phyloP scores from a whole-genome alignment of 2,113 vertebrate genomes.

The Vimba vimba region DNA sequence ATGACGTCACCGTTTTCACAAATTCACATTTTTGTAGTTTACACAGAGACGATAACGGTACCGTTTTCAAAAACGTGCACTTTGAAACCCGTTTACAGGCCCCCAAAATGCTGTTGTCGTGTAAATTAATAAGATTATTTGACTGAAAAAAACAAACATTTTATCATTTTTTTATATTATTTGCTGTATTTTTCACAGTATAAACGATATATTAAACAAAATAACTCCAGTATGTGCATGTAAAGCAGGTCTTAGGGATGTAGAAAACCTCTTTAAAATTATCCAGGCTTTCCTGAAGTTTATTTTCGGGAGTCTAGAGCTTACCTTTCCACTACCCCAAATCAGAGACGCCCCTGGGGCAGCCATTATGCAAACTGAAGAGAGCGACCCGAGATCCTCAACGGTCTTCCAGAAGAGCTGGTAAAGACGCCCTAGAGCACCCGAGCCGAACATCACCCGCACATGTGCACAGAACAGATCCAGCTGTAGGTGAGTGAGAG shows the following conservation, averaged over 20 bases:
- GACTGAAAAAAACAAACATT: too few species aligned
- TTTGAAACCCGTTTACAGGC: too few species aligned
- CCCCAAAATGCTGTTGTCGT: too few species aligned
- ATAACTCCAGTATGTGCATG: not conserved
- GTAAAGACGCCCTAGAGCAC: slow-evolving; percentile 17
- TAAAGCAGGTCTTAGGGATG: not conserved
- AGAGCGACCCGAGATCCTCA: not conserved
- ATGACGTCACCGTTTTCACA: too few species aligned
- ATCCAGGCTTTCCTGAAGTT: slow-evolving; percentile 23
- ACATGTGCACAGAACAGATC: slow-evolving; percentile 20
- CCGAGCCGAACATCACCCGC: not conserved
- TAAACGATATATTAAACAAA: not conserved
- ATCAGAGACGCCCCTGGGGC: not conserved
- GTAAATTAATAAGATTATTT: too few species aligned
- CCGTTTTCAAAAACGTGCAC: too few species aligned
- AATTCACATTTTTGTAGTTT: too few species aligned
- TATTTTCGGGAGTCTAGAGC: not conserved
- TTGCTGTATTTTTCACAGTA: not conserved
- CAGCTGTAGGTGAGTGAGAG: not conserved
- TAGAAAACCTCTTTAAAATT: not conserved
- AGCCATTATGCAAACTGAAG: slow-evolving; percentile 14
- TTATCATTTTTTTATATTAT: not conserved
- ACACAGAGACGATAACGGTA: too few species aligned
- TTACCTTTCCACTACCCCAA: slow-evolving; percentile 8
- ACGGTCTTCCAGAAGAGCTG: not conserved